phyloP scores from a whole-genome alignment of 2,888 invertebrate species.

The Leucoma salicis region DNA sequence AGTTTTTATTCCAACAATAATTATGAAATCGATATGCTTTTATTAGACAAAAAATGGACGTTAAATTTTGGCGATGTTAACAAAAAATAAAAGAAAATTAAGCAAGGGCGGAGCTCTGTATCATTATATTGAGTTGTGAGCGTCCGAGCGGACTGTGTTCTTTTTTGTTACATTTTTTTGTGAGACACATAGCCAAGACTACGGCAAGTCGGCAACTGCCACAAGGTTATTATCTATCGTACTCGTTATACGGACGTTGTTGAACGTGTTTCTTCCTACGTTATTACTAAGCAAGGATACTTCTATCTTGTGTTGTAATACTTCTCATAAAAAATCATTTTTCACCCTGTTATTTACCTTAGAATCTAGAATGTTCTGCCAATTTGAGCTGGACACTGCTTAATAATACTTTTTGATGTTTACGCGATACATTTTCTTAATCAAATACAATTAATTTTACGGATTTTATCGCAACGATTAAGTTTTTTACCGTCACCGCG shows the following conservation, averaged over 20 bases:
- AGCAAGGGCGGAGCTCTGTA: constrained; percentile 67
- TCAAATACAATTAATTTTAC: too few species aligned
- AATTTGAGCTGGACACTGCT: too few species aligned
- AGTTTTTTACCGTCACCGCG: too few species aligned
- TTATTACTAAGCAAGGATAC: background rate
- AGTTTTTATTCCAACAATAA: constrained; percentile 29
- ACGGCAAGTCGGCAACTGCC: constrained; percentile 64
- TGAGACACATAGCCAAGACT: constrained; percentile 54
- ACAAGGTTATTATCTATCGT: constrained; percentile 65
- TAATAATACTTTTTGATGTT: too few species aligned
- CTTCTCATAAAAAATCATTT: too few species aligned
- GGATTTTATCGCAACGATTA: too few species aligned
- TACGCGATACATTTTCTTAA: too few species aligned
- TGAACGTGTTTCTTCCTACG: constrained; percentile 32
- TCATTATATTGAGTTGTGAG: constrained; percentile 70
- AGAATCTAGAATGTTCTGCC: too few species aligned
- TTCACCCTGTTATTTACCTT: too few species aligned
- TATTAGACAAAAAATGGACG: constrained; percentile 37
- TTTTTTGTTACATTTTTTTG: constrained; percentile 71
- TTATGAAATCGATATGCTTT: constrained; percentile 52
- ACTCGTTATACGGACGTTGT: constrained; percentile 52
- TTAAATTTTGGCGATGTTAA: constrained; percentile 41
- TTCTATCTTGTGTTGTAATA: too few species aligned
- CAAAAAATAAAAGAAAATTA: constrained; percentile 55
- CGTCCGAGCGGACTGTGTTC: constrained; percentile 54